phyloP scores from a whole-genome alignment of 2,797 vertebrate genomes.

The Gastrophryne carolinensis region DNA sequence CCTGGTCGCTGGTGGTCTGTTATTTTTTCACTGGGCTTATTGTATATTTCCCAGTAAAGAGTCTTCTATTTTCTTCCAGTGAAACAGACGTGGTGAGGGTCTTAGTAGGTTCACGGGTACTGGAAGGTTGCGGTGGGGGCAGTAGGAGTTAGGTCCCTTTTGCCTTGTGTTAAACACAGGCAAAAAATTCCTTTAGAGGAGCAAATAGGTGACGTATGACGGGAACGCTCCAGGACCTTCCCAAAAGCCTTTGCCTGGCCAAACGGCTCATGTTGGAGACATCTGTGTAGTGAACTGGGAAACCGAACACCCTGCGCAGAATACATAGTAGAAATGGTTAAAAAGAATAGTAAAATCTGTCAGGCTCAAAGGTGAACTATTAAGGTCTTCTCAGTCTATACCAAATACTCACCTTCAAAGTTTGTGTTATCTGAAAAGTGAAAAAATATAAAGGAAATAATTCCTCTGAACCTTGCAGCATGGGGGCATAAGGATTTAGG shows the following conservation, averaged over 20 bases:
- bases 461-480: too few species aligned
- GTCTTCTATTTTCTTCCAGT: not conserved
- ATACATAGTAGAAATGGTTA: not conserved
- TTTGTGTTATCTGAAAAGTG: too few species aligned
- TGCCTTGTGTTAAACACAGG: constrained; percentile 79
- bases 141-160: constrained; percentile 59
- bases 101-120: constrained; percentile 65
- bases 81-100: constrained; percentile 70
- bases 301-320: constrained; percentile 85
- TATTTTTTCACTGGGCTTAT: constrained; percentile 61
- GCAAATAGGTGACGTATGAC: constrained; percentile 98
- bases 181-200: constrained; percentile 97
- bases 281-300: constrained; percentile 96
- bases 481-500: too few species aligned
- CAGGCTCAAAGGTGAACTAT: not conserved
- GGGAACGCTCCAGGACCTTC: constrained; percentile 95
- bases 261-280: constrained; percentile 99
- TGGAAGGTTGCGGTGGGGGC: constrained; percentile 49
- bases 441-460: too few species aligned
- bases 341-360: too few species aligned
- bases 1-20: constrained; percentile 68
- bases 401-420: too few species aligned
- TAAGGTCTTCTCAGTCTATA: too few species aligned
- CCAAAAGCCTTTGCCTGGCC: constrained; percentile 95
- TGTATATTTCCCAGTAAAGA: not conserved